phyloP scores from a whole-genome alignment of 1,140 invertebrate species.

The Galleria mellonella region DNA sequence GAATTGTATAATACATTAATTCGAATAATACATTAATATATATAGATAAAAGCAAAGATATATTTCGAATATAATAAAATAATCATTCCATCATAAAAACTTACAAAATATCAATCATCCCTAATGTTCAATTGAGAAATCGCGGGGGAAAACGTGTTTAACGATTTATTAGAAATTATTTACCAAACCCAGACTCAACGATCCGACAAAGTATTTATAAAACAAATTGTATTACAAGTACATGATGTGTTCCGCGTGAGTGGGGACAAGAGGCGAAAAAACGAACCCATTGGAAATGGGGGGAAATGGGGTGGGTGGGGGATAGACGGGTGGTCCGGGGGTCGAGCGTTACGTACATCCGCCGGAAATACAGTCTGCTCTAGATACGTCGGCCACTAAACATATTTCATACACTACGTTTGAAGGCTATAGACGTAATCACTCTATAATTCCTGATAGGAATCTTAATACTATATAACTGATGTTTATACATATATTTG shows the following conservation, averaged over 20 bases:
- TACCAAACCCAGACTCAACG: conserved; percentile 14
- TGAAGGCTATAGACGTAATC: not conserved
- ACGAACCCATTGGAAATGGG: conserved; percentile 55
- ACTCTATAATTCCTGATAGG: too few species aligned
- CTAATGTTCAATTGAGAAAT: not conserved
- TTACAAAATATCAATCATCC: not conserved
- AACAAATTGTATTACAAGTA: conserved; percentile 54
- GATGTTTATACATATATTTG: too few species aligned
- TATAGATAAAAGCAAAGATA: too few species aligned
- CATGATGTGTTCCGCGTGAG: conserved; percentile 48
- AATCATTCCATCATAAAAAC: not conserved
- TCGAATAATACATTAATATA: too few species aligned
- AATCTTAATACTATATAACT: too few species aligned
- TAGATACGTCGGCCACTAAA: conserved; percentile 26
- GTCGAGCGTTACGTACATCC: conserved; percentile 12
- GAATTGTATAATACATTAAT: too few species aligned
- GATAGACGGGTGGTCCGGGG: not conserved
- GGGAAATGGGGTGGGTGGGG: conserved; percentile 13
- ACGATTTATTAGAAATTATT: not conserved
- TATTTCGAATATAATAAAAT: too few species aligned
- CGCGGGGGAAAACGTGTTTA: not conserved
- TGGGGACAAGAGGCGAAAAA: conserved; percentile 53
- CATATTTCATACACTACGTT: conserved; percentile 23
- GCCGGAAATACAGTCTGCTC: conserved; percentile 38
- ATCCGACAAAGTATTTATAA: conserved; percentile 44